Evolutionary conservation across 2,113 vertebrate species (phyloP).

Genomic region (Sinocyclocheilus anophthalmus): DNA sequence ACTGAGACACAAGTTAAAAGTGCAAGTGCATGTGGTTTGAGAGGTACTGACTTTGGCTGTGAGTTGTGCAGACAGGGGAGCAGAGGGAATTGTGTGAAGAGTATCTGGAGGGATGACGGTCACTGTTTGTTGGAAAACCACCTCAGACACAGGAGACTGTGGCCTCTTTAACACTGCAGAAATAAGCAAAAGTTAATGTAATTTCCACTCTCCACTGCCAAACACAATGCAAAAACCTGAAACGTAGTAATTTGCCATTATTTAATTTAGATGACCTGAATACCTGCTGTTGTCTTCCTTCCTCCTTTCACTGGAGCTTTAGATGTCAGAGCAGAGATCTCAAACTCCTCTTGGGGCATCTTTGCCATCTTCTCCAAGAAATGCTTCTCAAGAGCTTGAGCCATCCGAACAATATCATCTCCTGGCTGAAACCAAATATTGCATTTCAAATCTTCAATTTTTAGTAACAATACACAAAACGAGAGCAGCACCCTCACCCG

Average conservation of each 20-base stretch:
- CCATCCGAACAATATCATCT: conserved; percentile 93
- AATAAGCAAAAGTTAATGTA: no score
- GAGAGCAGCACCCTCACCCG: conserved; percentile 71
- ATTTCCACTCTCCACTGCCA: not conserved
- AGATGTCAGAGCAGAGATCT: conserved; percentile 65
- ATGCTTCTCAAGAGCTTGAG: conserved; percentile 87
- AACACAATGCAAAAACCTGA: not conserved
- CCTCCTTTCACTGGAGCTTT: conserved; percentile 77
- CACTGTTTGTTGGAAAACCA: conserved; percentile 73
- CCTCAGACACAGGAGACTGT: conserved; percentile 68
- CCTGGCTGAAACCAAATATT: conserved; percentile 74
- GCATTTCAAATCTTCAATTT: not conserved
- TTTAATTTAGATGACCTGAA: not conserved
- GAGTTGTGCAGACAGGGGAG: conserved; percentile 65
- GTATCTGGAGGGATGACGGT: conserved; percentile 67
- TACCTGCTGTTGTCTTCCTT: conserved; percentile 66
- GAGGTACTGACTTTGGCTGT: conserved; percentile 74
- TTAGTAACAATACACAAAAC: no score
- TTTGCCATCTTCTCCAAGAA: conserved; percentile 85
- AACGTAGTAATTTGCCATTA: no score
- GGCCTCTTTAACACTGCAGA: conserved; percentile 66
- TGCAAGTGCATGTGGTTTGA: not conserved
- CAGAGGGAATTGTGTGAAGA: conserved; percentile 55
- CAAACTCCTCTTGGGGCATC: conserved; percentile 85
- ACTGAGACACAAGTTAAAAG: not conserved